Conservation (phyloP, 2,888 invertebrate species). For the Lobophora halterata region DNA sequence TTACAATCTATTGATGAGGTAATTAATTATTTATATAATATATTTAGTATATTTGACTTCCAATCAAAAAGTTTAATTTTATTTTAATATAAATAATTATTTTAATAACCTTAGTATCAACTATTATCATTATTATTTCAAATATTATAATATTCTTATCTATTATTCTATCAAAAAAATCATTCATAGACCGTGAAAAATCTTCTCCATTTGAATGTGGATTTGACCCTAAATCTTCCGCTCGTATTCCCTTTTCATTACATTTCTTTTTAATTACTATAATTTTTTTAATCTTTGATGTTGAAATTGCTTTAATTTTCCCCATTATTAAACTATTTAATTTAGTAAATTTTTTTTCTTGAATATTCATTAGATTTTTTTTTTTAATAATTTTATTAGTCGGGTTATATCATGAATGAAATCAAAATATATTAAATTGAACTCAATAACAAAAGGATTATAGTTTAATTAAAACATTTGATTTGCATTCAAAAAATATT, state of each 20-base stretch:
- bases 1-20: conserved; percentile 86
- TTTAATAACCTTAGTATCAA: conserved; percentile 50
- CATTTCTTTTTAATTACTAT: conserved; percentile 85
- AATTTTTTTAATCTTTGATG: conserved; percentile 87
- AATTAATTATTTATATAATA: conserved; percentile 84
- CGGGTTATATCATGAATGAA: conserved; percentile 64
- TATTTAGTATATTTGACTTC: conserved; percentile 86
- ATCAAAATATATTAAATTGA: conserved; percentile 69
- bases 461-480: conserved; percentile 66
- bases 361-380: conserved; percentile 55
- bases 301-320: conserved; percentile 84
- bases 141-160: conserved; percentile 74
- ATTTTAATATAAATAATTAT: conserved; percentile 82
- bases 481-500: conserved; percentile 69
- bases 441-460: conserved; percentile 55
- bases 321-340: conserved; percentile 74
- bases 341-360: conserved; percentile 48
- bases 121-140: conserved; percentile 61
- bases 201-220: conserved; percentile 81
- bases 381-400: conserved; percentile 79
- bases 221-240: conserved; percentile 60
- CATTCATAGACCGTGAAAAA: conserved; percentile 82
- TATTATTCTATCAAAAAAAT: conserved; percentile 80
- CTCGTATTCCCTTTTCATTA: conserved; percentile 61
- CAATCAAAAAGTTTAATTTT: conserved; percentile 83